Evolutionary conservation across 2,113 vertebrate species (phyloP).

Genomic region (Glaucomys volans): DNA sequence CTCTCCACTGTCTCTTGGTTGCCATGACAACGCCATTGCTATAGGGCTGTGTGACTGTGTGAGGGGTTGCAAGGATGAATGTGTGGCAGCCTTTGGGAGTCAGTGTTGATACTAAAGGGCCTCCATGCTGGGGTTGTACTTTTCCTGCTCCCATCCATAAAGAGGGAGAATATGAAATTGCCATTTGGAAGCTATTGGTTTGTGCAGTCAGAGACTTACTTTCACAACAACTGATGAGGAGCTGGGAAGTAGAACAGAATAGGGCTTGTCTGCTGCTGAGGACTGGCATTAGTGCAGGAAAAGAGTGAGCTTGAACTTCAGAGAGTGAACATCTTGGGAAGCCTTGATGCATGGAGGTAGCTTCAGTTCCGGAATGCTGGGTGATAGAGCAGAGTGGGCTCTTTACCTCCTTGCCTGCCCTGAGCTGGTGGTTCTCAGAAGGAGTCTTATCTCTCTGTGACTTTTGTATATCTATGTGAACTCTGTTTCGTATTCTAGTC

Average conservation of each 20-base stretch:
- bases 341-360: background rate
- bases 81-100: constrained; percentile 57
- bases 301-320: background rate
- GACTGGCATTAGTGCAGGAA: background rate
- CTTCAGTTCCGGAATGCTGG: background rate
- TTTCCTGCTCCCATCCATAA: background rate
- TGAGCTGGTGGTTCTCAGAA: background rate
- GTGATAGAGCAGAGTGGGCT: background rate
- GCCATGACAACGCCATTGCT: constrained; percentile 65
- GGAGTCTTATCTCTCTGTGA: background rate
- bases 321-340: background rate
- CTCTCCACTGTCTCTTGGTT: constrained; percentile 72
- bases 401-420: background rate
- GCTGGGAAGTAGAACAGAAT: background rate
- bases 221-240: background rate
- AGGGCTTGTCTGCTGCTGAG: background rate
- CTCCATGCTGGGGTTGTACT: background rate
- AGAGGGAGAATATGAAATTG: background rate
- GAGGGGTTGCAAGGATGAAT: constrained; percentile 29
- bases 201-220: background rate
- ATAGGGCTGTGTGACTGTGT: constrained; percentile 18
- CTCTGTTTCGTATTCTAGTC: background rate
- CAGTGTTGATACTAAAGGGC: constrained; percentile 34
- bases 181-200: background rate
- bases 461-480: background rate